Conservation (phyloP, 2,797 vertebrate species). For the Malacoraja senta region DNA sequence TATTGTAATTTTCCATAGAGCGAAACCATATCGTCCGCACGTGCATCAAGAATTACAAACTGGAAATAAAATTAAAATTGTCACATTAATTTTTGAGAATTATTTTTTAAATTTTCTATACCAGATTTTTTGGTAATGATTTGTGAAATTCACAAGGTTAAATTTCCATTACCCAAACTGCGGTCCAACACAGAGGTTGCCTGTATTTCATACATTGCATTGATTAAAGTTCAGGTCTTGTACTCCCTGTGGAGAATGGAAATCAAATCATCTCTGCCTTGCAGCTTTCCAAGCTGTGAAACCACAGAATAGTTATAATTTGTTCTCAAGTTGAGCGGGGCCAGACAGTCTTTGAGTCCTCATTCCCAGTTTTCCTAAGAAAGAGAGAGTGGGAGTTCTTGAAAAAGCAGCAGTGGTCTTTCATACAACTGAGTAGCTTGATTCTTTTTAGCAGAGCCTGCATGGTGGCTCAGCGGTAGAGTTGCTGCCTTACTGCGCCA, state of each 20-base stretch:
- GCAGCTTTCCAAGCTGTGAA: neutral
- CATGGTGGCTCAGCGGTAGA: too few relatives aligned
- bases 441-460: too few relatives aligned
- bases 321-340: neutral
- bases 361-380: neutral
- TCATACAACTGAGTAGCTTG: neutral
- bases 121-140: too few relatives aligned
- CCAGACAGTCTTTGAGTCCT: neutral
- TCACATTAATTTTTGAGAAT: too few relatives aligned
- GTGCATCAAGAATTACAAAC: too few relatives aligned
- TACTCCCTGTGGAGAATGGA: neutral
- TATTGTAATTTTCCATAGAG: too few relatives aligned
- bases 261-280: neutral
- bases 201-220: too few relatives aligned
- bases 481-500: too few relatives aligned
- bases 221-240: neutral
- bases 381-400: neutral
- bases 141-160: neutral
- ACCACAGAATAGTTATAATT: constrained; percentile 5
- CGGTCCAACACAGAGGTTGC: neutral
- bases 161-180: too few relatives aligned
- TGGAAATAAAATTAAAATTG: too few relatives aligned
- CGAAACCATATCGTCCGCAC: too few relatives aligned
- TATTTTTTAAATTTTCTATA: too few relatives aligned
- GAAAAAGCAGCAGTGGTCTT: neutral